Conservation (phyloP, 2,888 invertebrate species). For the Chymomyza fuscimana region DNA sequence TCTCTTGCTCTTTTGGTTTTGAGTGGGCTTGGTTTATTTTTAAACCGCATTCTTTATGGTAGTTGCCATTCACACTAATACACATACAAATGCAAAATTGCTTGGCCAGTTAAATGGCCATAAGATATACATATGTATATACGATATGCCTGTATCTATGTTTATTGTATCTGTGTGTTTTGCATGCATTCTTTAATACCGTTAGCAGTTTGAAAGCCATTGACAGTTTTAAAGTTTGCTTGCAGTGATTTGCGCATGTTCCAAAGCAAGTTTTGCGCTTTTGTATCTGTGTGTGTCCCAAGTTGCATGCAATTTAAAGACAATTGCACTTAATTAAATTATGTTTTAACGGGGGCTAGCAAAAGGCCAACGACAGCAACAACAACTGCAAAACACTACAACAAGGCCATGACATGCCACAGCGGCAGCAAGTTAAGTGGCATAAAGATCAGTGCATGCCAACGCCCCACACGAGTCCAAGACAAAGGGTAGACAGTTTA, state of each 20-base stretch:
- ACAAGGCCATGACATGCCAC: slow-evolving; percentile 33
- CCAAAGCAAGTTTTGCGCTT: background rate
- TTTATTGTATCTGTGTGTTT: slow-evolving; percentile 2
- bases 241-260: slow-evolving; percentile 1
- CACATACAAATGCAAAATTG: background rate
- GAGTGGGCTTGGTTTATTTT: slow-evolving; percentile 66
- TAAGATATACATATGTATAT: background rate
- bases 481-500: slow-evolving; percentile 18
- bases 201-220: slow-evolving; percentile 32
- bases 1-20: slow-evolving; percentile 8
- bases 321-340: slow-evolving; percentile 64
- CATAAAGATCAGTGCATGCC: slow-evolving; percentile 21
- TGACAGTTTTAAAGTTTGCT: slow-evolving; percentile 28
- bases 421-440: slow-evolving; percentile 1
- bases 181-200: slow-evolving; percentile 29
- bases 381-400: slow-evolving; percentile 11
- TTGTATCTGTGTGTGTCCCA: background rate
- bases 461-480: slow-evolving; percentile 29
- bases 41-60: slow-evolving; percentile 69
- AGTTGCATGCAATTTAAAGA: background rate
- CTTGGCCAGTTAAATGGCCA: slow-evolving; percentile 3
- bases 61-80: slow-evolving; percentile 32
- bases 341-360: slow-evolving; percentile 55
- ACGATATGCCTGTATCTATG: background rate
- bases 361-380: slow-evolving; percentile 50